Conservation (phyloP, 2,113 vertebrate species). For the Megatriorchis doriae region DNA sequence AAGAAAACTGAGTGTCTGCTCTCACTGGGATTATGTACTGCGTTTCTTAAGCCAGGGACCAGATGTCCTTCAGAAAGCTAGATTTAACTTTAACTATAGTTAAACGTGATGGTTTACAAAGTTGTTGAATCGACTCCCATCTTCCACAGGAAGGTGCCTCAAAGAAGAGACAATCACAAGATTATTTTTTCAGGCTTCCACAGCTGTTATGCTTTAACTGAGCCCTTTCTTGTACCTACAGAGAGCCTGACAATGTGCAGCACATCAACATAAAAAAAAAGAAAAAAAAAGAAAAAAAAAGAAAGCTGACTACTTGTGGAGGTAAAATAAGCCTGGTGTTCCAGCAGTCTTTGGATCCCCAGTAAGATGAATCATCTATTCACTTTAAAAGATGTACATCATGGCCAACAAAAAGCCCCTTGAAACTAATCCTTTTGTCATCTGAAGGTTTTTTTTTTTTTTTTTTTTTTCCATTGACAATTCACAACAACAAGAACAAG, state of each 20-base stretch:
- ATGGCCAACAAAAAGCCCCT: neutral
- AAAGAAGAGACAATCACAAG: neutral
- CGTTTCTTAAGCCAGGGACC: neutral
- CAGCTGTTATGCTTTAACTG: neutral
- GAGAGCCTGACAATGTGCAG: neutral
- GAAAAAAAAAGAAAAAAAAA: neutral
- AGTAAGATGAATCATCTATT: neutral
- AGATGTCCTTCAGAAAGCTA: neutral
- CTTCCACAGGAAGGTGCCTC: neutral
- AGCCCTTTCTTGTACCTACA: neutral
- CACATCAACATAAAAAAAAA: neutral
- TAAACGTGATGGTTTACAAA: neutral
- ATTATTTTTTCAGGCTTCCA: neutral
- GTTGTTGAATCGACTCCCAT: neutral
- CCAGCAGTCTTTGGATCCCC: neutral
- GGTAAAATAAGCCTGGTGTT: neutral
- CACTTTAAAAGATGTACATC: neutral
- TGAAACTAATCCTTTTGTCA: neutral
- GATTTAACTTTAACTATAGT: too few species aligned
- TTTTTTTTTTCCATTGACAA: neutral
- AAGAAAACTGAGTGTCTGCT: neutral
- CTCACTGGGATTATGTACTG: neutral
- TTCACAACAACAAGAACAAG: neutral
- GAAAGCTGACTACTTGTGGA: neutral
- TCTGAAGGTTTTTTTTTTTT: neutral